Conservation (phyloP, 2,113 vertebrate species). For the Colaptes auratus region DNA sequence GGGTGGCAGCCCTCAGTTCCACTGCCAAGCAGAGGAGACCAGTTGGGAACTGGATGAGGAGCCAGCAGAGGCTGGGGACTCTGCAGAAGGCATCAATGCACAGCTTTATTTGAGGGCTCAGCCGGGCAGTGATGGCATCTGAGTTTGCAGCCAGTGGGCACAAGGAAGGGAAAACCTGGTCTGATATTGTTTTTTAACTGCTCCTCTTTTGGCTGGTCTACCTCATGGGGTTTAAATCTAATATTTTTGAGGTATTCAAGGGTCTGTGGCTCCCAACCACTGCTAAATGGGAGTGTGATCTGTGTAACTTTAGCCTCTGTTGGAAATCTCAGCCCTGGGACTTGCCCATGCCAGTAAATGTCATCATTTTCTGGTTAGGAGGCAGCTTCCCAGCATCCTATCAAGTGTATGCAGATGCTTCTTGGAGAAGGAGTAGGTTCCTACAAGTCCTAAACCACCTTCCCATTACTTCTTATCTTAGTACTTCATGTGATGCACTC, state of each 20-base stretch:
- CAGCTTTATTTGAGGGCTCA: background rate
- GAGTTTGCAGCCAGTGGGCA: background rate
- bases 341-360: background rate
- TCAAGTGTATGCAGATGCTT: background rate
- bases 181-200: background rate
- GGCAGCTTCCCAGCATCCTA: background rate
- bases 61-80: background rate
- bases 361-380: background rate
- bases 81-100: background rate
- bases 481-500: rapidly evolving
- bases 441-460: background rate
- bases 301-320: background rate
- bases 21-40: conserved; percentile 49
- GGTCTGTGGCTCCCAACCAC: background rate
- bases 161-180: background rate
- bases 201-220: background rate
- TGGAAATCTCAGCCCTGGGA: background rate
- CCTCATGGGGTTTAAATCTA: background rate
- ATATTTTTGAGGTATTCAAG: background rate
- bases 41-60: conserved; percentile 37
- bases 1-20: conserved; percentile 49
- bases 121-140: background rate
- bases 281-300: background rate
- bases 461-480: background rate
- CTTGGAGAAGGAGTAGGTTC: background rate